These are phyloP conservation scores for Mesaphorura yosii DNA, from an alignment of 1,140 invertebrate genomes.

Conservation along the genomic window DNA sequence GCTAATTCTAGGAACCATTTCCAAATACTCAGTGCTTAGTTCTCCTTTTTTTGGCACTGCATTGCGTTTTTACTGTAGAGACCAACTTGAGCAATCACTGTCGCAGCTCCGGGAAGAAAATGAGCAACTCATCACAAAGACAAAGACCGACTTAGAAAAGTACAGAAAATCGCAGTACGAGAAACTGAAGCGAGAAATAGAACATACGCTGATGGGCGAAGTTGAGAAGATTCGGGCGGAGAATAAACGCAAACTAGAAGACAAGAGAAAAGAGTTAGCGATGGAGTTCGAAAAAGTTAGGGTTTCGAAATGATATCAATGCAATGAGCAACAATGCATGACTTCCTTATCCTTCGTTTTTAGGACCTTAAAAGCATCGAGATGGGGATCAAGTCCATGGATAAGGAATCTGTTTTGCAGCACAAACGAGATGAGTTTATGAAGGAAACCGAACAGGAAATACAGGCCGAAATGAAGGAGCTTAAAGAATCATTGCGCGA, in stretches of 20 bases:
- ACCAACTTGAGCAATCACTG: not conserved
- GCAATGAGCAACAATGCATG: too few relatives aligned
- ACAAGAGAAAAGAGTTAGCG: not conserved
- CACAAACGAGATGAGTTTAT: not conserved
- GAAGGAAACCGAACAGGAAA: not conserved
- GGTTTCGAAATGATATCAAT: not conserved
- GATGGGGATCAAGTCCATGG: not conserved
- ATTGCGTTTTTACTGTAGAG: not conserved
- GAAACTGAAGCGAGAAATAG: not conserved
- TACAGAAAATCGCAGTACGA: not conserved
- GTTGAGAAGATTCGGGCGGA: not conserved
- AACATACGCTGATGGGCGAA: not conserved
- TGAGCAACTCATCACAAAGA: not conserved
- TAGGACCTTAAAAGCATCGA: not conserved
- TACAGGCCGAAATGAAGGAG: constrained; percentile 1
- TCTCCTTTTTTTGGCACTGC: not conserved
- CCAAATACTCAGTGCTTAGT: not conserved
- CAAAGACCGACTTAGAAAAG: not conserved
- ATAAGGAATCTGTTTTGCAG: not conserved
- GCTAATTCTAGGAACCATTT: not conserved
- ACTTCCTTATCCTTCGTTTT: too few relatives aligned
- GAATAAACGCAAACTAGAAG: not conserved
- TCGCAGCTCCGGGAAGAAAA: not conserved
- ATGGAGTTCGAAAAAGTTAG: not conserved
- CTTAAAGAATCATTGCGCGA: constrained; percentile 9